A percentile compares a stretch with the other conserved stretches of the same genome.
Conservation (phyloP, 35 echinoderm and acorn worm species). For the Holothuria glaberrima region DNA sequence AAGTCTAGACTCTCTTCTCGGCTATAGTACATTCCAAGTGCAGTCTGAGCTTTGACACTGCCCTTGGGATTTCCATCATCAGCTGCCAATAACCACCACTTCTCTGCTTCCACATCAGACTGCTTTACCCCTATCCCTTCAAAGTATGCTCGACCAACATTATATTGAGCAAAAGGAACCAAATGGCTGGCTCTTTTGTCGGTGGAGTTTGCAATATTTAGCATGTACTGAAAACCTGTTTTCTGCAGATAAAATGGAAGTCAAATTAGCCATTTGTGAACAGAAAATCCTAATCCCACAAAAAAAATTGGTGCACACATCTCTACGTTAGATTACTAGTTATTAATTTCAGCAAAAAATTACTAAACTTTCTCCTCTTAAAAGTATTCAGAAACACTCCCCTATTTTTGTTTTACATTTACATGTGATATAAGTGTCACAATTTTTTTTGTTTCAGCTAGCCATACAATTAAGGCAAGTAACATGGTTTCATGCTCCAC, state of each 20-base stretch:
- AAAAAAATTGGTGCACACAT: too few relatives aligned
- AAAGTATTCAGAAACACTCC: too few relatives aligned
- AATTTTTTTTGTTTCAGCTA: too few relatives aligned
- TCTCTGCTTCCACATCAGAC: conserved; percentile 88
- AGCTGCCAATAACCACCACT: conserved; percentile 96
- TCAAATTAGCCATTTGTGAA: too few relatives aligned
- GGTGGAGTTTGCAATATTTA: conserved; percentile 64
- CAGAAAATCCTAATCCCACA: too few relatives aligned
- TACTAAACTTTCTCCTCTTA: too few relatives aligned
- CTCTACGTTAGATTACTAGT: too few relatives aligned
- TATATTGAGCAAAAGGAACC: conserved; percentile 81
- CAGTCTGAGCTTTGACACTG: conserved; percentile 95
- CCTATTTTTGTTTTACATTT: too few relatives aligned
- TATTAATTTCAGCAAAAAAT: too few relatives aligned
- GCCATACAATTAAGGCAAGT: too few relatives aligned
- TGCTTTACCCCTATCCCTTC: conserved; percentile 95
- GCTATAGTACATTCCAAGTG: conserved; percentile 95
- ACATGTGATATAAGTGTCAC: too few relatives aligned
- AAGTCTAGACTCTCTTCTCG: conserved; percentile 78
- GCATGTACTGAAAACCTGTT: conserved; percentile 84
- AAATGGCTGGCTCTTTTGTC: conserved; percentile 74
- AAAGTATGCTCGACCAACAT: conserved; percentile 90
- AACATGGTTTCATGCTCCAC: too few relatives aligned
- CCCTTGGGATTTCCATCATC: conserved; percentile 95
- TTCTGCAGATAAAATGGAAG: conserved; percentile 60